phyloP scores from a whole-genome alignment of 2,888 invertebrate species.

The Seira musarum region DNA sequence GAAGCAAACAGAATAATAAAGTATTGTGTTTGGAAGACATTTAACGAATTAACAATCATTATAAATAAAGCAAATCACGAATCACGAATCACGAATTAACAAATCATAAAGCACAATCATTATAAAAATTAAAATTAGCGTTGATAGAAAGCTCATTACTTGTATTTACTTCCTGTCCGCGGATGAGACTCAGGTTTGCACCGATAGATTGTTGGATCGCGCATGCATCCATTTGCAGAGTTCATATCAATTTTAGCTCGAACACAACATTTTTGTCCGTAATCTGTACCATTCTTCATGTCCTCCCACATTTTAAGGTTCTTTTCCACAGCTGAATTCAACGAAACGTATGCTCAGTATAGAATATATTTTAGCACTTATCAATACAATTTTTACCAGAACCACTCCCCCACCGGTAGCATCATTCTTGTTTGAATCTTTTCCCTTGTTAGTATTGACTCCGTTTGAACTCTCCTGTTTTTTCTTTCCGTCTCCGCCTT shows the following conservation, averaged over 20 bases:
- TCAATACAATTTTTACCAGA: constrained; percentile 98
- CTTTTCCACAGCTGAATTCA: constrained; percentile 81
- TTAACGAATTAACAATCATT: constrained; percentile 36
- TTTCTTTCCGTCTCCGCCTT: constrained; percentile 27
- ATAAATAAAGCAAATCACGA: constrained; percentile 11
- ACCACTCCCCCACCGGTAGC: constrained; percentile 78
- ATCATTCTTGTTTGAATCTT: constrained; percentile 27
- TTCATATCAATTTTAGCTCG: constrained; percentile 98
- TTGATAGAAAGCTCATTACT: constrained; percentile 76
- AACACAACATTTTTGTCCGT: constrained; percentile 92
- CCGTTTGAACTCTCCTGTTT: constrained; percentile 27
- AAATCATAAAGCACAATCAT: not conserved
- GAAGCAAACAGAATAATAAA: constrained; percentile 52
- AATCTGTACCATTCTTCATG: constrained; percentile 88
- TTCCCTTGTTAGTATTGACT: not conserved
- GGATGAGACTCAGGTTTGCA: constrained; percentile 98
- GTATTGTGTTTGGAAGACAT: too few species aligned
- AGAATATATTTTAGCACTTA: constrained; percentile 38
- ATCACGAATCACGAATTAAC: constrained; percentile 5
- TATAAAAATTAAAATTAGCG: constrained; percentile 19
- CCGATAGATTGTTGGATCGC: constrained; percentile 98
- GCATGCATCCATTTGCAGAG: constrained; percentile 95
- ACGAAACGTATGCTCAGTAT: constrained; percentile 1
- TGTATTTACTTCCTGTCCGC: constrained; percentile 93
- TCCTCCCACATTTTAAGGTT: constrained; percentile 94